Base-by-base conservation (phyloP, 2,113 vertebrate genomes). In the Chinchilla lanigera region DNA sequence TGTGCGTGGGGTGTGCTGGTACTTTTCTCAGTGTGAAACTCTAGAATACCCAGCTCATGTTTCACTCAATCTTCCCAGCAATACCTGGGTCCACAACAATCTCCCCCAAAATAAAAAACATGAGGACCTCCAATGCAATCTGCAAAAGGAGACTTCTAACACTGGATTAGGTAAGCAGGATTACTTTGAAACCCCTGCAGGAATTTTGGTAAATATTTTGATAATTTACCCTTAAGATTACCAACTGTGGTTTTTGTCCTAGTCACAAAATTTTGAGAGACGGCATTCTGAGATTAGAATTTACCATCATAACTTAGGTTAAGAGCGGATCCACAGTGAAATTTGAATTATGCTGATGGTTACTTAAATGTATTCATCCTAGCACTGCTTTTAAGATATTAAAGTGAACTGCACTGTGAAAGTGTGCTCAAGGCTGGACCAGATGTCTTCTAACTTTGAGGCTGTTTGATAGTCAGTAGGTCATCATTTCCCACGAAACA, bases 71-170 rank as follows among this genome's bases (percentile, higher is more conserved):
- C 35, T 60, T 78, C 30, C 22, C 83, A 78, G 61, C 10, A 87
- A 30, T 4, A n/a, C 28, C 41, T n/a, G 1, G 41, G 67, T 28
- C 20, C 33, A 19, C 11, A 83, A 63, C 35, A 11, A 83, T 33
- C 3, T 67, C 47, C 47, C 47, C 47, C 47, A 50, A 50, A 5
- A 50, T 9, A 50, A 52, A 58, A 80, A 47, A 56, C n/a, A 54
- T 3, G 17, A 69, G 94, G 50, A 60, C 24, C 9, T 85, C 61
- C 54, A 28, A 54, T 35, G 77, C 33, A 20, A 35, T 20, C 50
- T 95, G n/a, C 75, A 83, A 50, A 86, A 73, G 47, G 52, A 90
- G 65, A 73, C 35, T 88, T 92, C n/a, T 61, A 44, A 83, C 28
- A 54, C 35, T 90, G 73, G 13, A 28, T 85, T 93, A 58, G 83